Base-by-base conservation (phyloP, 2,113 vertebrate species). In the Rhadina sibilatrix region DNA sequence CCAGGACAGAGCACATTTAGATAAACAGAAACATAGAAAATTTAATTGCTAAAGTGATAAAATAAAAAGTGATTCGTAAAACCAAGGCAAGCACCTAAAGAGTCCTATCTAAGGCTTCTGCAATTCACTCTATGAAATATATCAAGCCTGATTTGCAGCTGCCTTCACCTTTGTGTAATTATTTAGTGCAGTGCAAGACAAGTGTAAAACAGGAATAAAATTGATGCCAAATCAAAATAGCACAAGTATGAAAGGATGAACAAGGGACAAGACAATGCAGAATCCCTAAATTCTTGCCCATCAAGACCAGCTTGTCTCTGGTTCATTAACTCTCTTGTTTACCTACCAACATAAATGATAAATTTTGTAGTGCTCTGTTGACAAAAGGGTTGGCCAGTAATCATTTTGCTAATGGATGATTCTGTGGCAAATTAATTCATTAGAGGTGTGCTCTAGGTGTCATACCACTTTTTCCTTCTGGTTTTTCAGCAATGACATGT, bases 281-380 rank as follows among this genome's bases (percentile, higher is more conserved):
- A 89, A 86, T 83, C 88, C 20, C 60, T 90, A 17, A 90, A 83
- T 80, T 86, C 92, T 92, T 93, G 79, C 70, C 52, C 56, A 83
- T 88, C 50, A 38, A 75, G 64, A 78, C 75, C 52, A 94, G 10
- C 60, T 64, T 70, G 47, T 71, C 52, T 78, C 79, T 87, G 79
- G 79, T 92, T 96, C 90, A 94, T 97, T 97, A 96, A 94, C 72
- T 96, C 76, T 49, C 87, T 69, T 87, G 79, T 95, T 95, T 96
- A 93, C 88, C 49, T 68, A 90, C 68, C 40, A 93, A 49, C 52
- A 56, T 75, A 94, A 93, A 68, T 86, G 92, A 93, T 83, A 77
- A 81, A 93, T 88, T 86, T 70, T 81, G 91, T 88, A 90, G 44
- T 68, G 88, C n/a, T 95, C 40, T 90, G 85, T 92, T 96, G 88